Conservation (phyloP, 2,888 invertebrate species). For the Chymomyza fuscimana region DNA sequence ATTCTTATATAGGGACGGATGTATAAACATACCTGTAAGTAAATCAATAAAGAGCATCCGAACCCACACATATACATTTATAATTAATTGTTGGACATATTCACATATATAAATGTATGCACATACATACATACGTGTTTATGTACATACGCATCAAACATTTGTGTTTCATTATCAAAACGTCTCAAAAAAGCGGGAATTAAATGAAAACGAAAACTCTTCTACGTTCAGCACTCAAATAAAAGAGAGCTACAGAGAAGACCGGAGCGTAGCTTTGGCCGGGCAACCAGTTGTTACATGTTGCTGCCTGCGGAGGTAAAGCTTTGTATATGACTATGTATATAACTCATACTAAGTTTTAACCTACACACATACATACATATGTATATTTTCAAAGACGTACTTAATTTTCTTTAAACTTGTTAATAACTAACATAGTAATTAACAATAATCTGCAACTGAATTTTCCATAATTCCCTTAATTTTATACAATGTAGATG, state of each 20-base stretch:
- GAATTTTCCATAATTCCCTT: no score
- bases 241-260: slow-evolving; percentile 5
- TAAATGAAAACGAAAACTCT: slow-evolving; percentile 55
- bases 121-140: not conserved
- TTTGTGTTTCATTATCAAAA: slow-evolving; percentile 54
- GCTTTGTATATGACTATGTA: not conserved
- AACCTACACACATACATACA: no score
- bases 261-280: not conserved
- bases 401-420: no score
- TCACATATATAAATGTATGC: not conserved
- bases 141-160: no score
- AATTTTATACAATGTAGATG: no score
- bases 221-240: slow-evolving; percentile 39
- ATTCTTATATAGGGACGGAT: no score
- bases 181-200: slow-evolving; percentile 21
- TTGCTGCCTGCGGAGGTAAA: slow-evolving; percentile 21
- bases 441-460: no score
- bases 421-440: no score
- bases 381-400: no score
- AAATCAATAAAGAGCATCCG: not conserved
- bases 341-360: no score
- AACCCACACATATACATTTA: not conserved
- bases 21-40: not conserved
- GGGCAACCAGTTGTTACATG: not conserved
- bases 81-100: no score